Percentiles rank a stretch among this genome's conserved stretches.
Conservation (phyloP, 2,797 vertebrate genomes). For the Coranthus polyacanthus region DNA sequence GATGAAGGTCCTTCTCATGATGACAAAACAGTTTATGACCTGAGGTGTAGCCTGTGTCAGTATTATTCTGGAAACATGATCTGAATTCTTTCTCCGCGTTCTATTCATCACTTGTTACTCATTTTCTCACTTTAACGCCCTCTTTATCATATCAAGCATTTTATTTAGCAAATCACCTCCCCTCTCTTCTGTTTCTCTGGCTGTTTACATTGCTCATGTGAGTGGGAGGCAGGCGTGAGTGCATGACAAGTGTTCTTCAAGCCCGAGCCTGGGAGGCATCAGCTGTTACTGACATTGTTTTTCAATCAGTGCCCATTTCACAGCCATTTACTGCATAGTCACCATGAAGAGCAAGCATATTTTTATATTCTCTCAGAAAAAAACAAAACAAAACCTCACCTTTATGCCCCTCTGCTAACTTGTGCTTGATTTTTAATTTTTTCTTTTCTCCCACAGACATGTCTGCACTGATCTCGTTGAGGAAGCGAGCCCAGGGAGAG, state of each 20-base stretch:
- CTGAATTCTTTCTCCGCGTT: slow-evolving; percentile 12
- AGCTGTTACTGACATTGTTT: slow-evolving; percentile 62
- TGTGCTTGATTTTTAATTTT: slow-evolving; percentile 5
- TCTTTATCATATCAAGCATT: background rate
- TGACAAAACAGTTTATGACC: slow-evolving; percentile 35
- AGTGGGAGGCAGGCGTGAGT: slow-evolving; percentile 38
- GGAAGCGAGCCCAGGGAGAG: slow-evolving; percentile 98
- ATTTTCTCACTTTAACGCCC: slow-evolving; percentile 13
- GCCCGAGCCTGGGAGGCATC: slow-evolving; percentile 33
- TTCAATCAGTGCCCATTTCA: slow-evolving; percentile 43
- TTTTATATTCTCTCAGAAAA: slow-evolving; percentile 26
- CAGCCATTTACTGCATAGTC: slow-evolving; percentile 21
- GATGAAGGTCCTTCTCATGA: slow-evolving; percentile 16
- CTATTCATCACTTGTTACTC: slow-evolving; percentile 16
- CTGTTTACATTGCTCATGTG: slow-evolving; percentile 48
- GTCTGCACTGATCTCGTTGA: slow-evolving; percentile 97
- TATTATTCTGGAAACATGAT: slow-evolving; percentile 51
- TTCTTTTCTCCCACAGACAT: slow-evolving; percentile 91
- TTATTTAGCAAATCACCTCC: background rate
- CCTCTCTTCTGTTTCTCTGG: slow-evolving; percentile 23
- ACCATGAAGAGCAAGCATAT: slow-evolving; percentile 9
- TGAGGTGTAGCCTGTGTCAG: slow-evolving; percentile 26
- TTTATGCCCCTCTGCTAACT: slow-evolving; percentile 18
- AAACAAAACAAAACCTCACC: slow-evolving; percentile 32
- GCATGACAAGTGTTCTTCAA: slow-evolving; percentile 54